These are phyloP conservation scores for Caenorhabditis drosophilae DNA, from an alignment of 2,888 invertebrate species.

Conservation along the genomic window DNA sequence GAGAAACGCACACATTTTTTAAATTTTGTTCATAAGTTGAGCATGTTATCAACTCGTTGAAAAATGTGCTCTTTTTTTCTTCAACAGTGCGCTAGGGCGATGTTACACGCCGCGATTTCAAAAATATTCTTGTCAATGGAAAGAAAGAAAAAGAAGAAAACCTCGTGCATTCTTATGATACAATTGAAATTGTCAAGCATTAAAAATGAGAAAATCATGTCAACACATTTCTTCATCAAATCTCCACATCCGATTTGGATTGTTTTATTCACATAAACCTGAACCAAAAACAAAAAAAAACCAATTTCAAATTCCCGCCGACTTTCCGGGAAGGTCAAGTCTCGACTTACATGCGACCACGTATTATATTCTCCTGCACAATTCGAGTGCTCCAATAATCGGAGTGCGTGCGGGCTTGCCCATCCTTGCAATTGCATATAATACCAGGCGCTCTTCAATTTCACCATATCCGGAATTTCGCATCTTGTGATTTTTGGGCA, in stretches of 20 bases:
- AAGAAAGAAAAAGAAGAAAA: too few relatives aligned
- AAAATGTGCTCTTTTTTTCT: too few relatives aligned
- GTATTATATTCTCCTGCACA: constrained; percentile 14
- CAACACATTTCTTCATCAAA: constrained; percentile 16
- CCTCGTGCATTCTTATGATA: constrained; percentile 27
- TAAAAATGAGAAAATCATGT: constrained; percentile 20
- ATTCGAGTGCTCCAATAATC: constrained; percentile 30
- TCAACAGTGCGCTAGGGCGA: too few relatives aligned
- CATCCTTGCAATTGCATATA: constrained; percentile 26
- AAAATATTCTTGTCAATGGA: too few relatives aligned
- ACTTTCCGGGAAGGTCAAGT: too few relatives aligned
- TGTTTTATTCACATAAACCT: constrained; percentile 21
- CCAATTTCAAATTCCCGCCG: too few relatives aligned
- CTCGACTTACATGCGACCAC: constrained; percentile 15
- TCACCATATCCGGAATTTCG: constrained; percentile 26
- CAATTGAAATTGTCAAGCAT: constrained; percentile 23
- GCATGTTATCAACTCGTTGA: too few relatives aligned
- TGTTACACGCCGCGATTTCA: too few relatives aligned
- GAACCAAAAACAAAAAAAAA: too few relatives aligned
- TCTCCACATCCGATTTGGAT: constrained; percentile 25
- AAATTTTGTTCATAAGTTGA: too few relatives aligned
- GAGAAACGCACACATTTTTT: too few relatives aligned
- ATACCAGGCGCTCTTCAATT: constrained; percentile 32
- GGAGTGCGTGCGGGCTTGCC: constrained; percentile 34
- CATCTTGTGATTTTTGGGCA: constrained; percentile 17